A percentile compares a stretch with the other conserved stretches of the same genome.
Conservation (phyloP, 2,113 vertebrate genomes). For the Coptodon rendalli region DNA sequence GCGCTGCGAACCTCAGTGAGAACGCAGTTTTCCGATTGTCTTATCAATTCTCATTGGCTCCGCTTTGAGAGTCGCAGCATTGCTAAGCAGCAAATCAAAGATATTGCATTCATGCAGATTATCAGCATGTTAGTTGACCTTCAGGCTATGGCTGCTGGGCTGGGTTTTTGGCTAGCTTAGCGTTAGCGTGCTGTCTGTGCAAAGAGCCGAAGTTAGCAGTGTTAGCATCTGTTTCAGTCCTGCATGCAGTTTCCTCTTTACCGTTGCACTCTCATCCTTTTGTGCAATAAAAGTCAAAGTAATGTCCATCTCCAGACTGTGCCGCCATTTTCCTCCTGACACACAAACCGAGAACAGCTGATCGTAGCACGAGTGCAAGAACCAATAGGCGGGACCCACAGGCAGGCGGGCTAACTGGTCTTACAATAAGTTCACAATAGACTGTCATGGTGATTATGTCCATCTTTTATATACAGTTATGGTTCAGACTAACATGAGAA, state of each 20-base stretch:
- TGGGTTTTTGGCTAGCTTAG: background rate
- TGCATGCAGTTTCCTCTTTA: background rate
- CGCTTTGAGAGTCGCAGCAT: background rate
- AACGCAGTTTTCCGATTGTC: fast-evolving
- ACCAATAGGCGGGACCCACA: background rate
- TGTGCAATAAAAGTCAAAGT: background rate
- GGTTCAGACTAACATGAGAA: background rate
- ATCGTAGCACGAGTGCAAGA: background rate
- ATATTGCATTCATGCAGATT: background rate
- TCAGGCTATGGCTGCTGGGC: background rate
- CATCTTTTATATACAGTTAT: background rate
- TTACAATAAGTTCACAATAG: background rate
- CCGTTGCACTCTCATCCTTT: background rate
- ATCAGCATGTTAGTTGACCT: background rate
- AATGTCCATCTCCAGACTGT: background rate
- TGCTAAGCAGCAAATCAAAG: background rate
- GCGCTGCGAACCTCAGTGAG: background rate
- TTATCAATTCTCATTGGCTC: background rate
- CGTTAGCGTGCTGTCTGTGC: background rate
- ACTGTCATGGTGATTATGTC: background rate
- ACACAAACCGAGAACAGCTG: background rate
- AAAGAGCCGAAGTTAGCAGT: background rate
- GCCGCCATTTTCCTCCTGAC: background rate
- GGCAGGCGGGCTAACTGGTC: background rate
- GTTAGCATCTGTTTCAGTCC: background rate